Percentiles rank a stretch among this genome's conserved stretches.
phyloP scores from a whole-genome alignment of 2,888 invertebrate genomes.

The Clostera curtula region DNA sequence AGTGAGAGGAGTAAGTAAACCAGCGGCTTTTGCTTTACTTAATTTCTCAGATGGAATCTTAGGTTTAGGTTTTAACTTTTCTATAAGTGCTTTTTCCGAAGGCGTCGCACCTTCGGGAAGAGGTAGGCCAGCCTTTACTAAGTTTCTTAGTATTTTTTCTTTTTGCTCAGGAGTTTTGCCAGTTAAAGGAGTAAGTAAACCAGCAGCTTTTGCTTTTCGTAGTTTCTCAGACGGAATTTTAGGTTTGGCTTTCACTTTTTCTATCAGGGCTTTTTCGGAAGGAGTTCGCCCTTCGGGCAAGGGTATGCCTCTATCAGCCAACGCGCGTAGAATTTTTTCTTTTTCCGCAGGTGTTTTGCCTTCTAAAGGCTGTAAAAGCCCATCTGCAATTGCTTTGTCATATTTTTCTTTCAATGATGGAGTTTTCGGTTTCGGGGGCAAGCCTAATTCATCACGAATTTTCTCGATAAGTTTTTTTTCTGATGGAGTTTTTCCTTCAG shows the following conservation, averaged over 20 bases:
- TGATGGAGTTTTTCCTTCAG: conserved; percentile 23
- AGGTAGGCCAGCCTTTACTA: conserved; percentile 20
- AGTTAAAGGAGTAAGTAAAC: conserved; percentile 16
- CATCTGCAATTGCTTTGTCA: conserved; percentile 19
- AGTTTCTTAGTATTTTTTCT: conserved; percentile 19
- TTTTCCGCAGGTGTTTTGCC: too few species aligned
- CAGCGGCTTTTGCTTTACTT: conserved; percentile 1
- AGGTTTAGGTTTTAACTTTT: conserved; percentile 23
- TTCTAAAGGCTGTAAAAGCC: conserved; percentile 15
- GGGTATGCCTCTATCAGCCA: too few species aligned
- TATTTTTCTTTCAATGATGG: conserved; percentile 16
- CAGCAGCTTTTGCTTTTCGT: conserved; percentile 5
- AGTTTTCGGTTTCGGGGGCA: conserved; percentile 25
- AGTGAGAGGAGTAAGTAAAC: conserved; percentile 14
- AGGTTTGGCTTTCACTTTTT: too few species aligned
- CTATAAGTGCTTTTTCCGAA: conserved; percentile 22
- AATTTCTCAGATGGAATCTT: conserved; percentile 5
- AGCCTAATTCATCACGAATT: conserved; percentile 22
- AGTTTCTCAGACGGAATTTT: neutral
- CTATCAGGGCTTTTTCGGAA: too few species aligned
- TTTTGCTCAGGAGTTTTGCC: conserved; percentile 22
- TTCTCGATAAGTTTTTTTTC: conserved; percentile 24
- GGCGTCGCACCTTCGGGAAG: conserved; percentile 22
- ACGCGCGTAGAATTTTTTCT: too few species aligned
- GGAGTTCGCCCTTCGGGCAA: too few species aligned